Evolutionary conservation across 2,113 vertebrate species (phyloP), one percentile per base, ranked within the genome.

Genomic region (Regulus satrapa): DNA sequence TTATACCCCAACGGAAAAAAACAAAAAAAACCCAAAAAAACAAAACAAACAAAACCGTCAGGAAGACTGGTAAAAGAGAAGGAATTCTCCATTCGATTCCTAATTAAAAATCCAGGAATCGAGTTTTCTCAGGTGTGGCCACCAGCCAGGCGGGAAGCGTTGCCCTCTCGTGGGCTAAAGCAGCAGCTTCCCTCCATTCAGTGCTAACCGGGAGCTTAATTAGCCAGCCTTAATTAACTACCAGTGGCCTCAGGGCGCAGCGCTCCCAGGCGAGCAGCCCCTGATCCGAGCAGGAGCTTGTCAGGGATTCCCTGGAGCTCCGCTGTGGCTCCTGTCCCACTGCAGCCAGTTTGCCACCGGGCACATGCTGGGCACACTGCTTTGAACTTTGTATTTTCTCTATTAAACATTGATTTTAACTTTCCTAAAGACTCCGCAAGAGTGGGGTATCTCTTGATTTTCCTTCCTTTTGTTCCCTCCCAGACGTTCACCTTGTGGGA

Each of bases 161-260:
- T 90, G 95, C 92, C 95, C 95, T 88, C 92, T 94, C 34, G 86
- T 75, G 94, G 89, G 83, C 66, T 90, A 5, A 40, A 29, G 78
- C 10, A 49, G 94, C 92, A 88, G 45, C 61, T 90, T 12, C 46
- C 56, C 45, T 7, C 15, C 32, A 2, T 20, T 28, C 74, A 0
- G 1, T 5, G 25, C 34, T 8, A 17, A 5, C 9, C 5, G 0
- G 7, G 19, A 58, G 29, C 48, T 62, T 63, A 48, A 93, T 89
- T 79, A 93, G 23, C 4, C 54, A 4, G 23, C 4, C 1, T 36
- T 80, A 85, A 93, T 95, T 45, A 78, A 16, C 40, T 18, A 1
- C 18, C 31, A 28, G 40, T 4, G 31, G 23, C 41, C 41, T 46
- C 18, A 12, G 51, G 45, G 68, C 0, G 58, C 80, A 46, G 59